Conservation (phyloP, 2,113 vertebrate species). For the Erythrocercus mccallii region DNA sequence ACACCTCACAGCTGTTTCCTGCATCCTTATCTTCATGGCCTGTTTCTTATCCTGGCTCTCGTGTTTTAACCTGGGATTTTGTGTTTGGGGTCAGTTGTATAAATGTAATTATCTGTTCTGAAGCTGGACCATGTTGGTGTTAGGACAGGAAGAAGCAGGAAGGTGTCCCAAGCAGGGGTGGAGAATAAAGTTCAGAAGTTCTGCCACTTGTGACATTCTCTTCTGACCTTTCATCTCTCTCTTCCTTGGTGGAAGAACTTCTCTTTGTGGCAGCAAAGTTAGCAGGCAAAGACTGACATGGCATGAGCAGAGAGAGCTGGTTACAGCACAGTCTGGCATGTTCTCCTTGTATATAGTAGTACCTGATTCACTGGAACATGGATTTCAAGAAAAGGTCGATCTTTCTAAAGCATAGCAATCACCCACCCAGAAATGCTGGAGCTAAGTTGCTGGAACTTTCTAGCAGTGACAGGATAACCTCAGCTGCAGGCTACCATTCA, state of each 20-base stretch:
- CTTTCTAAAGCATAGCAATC: neutral
- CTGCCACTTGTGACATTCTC: neutral
- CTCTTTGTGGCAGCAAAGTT: neutral
- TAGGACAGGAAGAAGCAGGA: neutral
- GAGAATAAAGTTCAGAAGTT: neutral
- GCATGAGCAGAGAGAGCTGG: neutral
- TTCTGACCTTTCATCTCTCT: neutral
- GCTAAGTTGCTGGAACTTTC: neutral
- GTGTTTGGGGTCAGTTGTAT: neutral
- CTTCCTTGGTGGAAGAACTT: neutral
- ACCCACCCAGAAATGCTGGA: neutral
- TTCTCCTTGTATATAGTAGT: neutral
- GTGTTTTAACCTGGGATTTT: neutral
- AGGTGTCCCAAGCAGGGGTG: rapidly evolving
- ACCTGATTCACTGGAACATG: neutral
- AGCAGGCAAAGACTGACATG: neutral
- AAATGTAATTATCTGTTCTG: neutral
- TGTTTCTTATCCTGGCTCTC: neutral
- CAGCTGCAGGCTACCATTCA: neutral
- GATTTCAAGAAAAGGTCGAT: neutral
- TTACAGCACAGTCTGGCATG: neutral
- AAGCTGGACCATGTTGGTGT: rapidly evolving
- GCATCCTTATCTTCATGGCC: neutral
- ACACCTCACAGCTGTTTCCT: neutral
- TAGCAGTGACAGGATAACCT: neutral